These are phyloP conservation scores for Metaphire vulgaris DNA, from an alignment of 1,140 invertebrate genomes.

Conservation along the genomic window DNA sequence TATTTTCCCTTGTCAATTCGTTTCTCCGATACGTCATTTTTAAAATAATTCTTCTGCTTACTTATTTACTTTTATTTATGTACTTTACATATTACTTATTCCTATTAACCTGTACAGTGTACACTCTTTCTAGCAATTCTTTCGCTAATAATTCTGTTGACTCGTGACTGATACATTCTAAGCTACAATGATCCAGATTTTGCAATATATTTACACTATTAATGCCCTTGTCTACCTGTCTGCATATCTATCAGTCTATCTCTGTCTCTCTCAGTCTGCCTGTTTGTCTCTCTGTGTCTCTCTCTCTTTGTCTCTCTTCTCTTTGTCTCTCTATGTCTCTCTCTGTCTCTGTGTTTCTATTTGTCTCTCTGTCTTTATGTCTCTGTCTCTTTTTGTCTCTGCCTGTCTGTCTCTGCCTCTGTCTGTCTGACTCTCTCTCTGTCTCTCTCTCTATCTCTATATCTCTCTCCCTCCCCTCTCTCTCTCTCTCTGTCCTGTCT, in stretches of 20 bases:
- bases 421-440: conserved; percentile 1
- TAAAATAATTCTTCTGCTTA: not conserved
- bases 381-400: not conserved
- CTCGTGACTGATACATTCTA: too few species aligned
- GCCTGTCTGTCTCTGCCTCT: not conserved
- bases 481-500: not conserved
- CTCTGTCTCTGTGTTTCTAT: not conserved
- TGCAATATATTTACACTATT: too few species aligned
- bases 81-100: not conserved
- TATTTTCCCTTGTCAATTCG: not conserved
- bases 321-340: conserved; percentile 6
- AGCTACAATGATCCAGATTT: too few species aligned
- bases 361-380: not conserved
- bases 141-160: too few species aligned
- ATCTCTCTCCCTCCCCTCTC: not conserved
- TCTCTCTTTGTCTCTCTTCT: not conserved
- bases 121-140: too few species aligned
- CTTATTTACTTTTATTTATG: not conserved
- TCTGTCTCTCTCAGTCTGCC: not conserved
- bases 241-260: not conserved
- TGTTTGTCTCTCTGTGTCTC: not conserved
- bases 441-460: not conserved
- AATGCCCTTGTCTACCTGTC: too few species aligned
- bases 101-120: not conserved
- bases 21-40: not conserved